phyloP scores from a whole-genome alignment of 2,888 invertebrate genomes.

The Luperina testacea region DNA sequence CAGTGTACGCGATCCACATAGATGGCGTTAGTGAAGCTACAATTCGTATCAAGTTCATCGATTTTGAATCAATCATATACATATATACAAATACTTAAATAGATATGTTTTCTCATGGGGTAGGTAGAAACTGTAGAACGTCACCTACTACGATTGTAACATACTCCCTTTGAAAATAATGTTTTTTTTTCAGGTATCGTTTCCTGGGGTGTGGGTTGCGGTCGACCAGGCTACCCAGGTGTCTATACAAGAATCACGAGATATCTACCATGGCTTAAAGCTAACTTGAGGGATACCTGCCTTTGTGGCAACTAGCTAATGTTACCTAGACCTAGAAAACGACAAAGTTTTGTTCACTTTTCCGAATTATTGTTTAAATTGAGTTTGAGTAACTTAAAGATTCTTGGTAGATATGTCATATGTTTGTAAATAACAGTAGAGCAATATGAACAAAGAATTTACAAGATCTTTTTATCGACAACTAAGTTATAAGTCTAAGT shows the following conservation, averaged over 20 bases:
- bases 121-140: background rate
- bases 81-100: background rate
- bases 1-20: background rate
- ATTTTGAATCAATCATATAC: background rate
- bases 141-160: background rate
- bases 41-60: background rate
- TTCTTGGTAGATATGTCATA: background rate
- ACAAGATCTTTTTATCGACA: constrained; percentile 19
- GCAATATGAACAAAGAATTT: constrained; percentile 15
- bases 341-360: background rate
- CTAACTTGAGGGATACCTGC: constrained; percentile 94
- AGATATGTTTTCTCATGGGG: no score
- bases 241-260: constrained; percentile 93
- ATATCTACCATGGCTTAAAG: constrained; percentile 93
- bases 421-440: constrained; percentile 27
- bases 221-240: constrained; percentile 93
- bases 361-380: background rate
- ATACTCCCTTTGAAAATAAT: background rate
- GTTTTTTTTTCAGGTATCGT: constrained; percentile 92
- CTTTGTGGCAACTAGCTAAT: constrained; percentile 89
- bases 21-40: constrained; percentile 45
- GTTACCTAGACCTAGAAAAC: constrained; percentile 7
- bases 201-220: constrained; percentile 96
- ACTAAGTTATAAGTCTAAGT: background rate
- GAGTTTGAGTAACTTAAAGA: constrained; percentile 1